Percentiles rank a stretch among this genome's conserved stretches.
Evolutionary conservation across 2,797 vertebrate species (phyloP).

Genomic region (Siniperca obscura): DNA sequence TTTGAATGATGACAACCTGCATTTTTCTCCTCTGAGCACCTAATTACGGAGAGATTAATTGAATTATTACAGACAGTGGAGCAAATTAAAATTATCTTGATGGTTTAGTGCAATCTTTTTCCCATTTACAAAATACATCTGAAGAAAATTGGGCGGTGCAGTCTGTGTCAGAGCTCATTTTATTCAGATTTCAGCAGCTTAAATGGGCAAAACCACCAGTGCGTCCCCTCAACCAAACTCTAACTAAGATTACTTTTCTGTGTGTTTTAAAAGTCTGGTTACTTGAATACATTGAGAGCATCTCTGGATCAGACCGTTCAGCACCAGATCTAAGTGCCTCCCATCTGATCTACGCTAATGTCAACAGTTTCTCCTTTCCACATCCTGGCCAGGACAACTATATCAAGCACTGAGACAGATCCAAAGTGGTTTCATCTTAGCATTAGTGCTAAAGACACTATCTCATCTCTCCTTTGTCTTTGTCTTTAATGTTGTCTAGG

Average conservation of each 20-base stretch:
- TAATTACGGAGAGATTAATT: slow-evolving; percentile 17
- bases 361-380: slow-evolving; percentile 31
- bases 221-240: background rate
- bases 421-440: slow-evolving; percentile 28
- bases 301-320: slow-evolving; percentile 35
- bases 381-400: slow-evolving; percentile 22
- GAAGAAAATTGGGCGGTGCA: background rate
- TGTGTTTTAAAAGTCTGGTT: background rate
- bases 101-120: slow-evolving; percentile 2
- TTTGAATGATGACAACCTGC: slow-evolving; percentile 14
- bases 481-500: slow-evolving; percentile 66
- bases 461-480: slow-evolving; percentile 50
- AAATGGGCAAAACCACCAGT: background rate
- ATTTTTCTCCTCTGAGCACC: background rate
- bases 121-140: slow-evolving; percentile 9
- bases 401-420: slow-evolving; percentile 26
- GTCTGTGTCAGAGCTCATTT: slow-evolving; percentile 2
- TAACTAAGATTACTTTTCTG: background rate
- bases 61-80: background rate
- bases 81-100: slow-evolving; percentile 3
- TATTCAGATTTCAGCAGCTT: background rate
- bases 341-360: slow-evolving; percentile 21
- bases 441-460: slow-evolving; percentile 7
- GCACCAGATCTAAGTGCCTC: slow-evolving; percentile 34
- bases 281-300: slow-evolving; percentile 3